A percentile compares a stretch with the other conserved stretches of the same genome.
Evolutionary conservation across 2,797 vertebrate species (phyloP).

Genomic region (Ibycter americanus): DNA sequence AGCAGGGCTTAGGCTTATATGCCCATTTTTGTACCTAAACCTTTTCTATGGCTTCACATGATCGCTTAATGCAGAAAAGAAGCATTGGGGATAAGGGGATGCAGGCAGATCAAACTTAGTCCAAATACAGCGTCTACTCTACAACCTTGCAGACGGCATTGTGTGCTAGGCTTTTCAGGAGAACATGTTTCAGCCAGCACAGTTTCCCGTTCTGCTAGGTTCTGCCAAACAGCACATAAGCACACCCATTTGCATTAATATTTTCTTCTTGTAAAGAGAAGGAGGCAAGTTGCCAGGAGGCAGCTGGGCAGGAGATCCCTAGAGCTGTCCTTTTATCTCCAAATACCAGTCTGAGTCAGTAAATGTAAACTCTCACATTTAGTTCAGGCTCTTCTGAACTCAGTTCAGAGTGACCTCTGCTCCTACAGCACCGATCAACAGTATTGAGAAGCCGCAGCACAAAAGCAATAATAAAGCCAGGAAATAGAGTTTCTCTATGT

Average conservation of each 20-base stretch:
- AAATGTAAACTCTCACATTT: not conserved
- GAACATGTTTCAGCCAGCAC: not conserved
- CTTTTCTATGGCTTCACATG: not conserved
- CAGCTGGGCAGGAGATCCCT: constrained; percentile 11
- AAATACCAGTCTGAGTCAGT: not conserved
- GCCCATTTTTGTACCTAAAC: not conserved
- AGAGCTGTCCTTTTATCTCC: constrained; percentile 6
- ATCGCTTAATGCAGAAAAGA: not conserved
- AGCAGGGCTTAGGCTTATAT: not conserved
- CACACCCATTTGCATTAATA: not conserved
- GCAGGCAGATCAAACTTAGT: not conserved
- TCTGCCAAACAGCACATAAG: not conserved
- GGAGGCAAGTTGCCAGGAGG: constrained; percentile 21
- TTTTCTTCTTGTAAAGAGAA: not conserved
- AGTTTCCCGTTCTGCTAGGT: not conserved
- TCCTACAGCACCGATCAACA: not conserved
- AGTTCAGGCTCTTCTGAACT: not conserved
- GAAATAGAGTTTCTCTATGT: not conserved
- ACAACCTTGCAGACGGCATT: not conserved
- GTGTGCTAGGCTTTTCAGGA: not conserved
- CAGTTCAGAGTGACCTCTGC: not conserved
- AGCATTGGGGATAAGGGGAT: not conserved
- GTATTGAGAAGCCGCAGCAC: not conserved
- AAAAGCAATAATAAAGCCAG: not conserved
- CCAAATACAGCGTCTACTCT: not conserved